These are phyloP conservation scores for Corythucha ciliata DNA, from an alignment of 2,888 invertebrate species.

Conservation along the genomic window DNA sequence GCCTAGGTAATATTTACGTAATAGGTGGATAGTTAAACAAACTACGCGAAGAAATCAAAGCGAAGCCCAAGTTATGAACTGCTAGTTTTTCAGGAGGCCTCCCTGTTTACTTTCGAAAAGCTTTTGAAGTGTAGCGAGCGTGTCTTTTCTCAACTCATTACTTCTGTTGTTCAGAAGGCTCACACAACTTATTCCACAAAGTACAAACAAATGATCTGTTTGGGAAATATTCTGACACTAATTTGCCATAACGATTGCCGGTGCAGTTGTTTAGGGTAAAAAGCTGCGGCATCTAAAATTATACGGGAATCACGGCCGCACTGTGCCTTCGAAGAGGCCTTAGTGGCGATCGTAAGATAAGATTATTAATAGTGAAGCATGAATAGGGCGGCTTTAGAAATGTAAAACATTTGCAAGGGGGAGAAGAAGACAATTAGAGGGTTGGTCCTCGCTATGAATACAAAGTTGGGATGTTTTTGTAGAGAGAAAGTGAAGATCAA, in stretches of 20 bases:
- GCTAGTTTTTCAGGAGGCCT: not conserved
- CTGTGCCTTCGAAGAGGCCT: no score
- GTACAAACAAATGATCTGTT: slow-evolving; percentile 4
- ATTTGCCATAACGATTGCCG: not conserved
- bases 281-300: no score
- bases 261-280: no score
- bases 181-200: slow-evolving; percentile 1
- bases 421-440: slow-evolving; percentile 10
- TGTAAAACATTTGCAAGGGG: slow-evolving; percentile 17
- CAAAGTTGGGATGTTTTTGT: slow-evolving; percentile 23
- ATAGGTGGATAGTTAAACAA: not conserved
- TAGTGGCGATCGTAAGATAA: not conserved
- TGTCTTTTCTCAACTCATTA: slow-evolving; percentile 4
- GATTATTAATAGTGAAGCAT: slow-evolving; percentile 15
- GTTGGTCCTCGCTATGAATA: slow-evolving; percentile 15
- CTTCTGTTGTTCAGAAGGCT: not conserved
- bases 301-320: no score
- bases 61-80: not conserved
- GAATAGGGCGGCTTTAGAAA: slow-evolving; percentile 14
- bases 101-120: slow-evolving; percentile 1
- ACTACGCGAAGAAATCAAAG: slow-evolving; percentile 1
- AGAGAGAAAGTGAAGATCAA: slow-evolving; percentile 15
- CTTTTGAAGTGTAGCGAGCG: not conserved
- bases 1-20: slow-evolving; percentile 2
- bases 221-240: slow-evolving; percentile 1